These are phyloP conservation scores for Boloria selene DNA, from an alignment of 2,888 invertebrate species.

Conservation along the genomic window DNA sequence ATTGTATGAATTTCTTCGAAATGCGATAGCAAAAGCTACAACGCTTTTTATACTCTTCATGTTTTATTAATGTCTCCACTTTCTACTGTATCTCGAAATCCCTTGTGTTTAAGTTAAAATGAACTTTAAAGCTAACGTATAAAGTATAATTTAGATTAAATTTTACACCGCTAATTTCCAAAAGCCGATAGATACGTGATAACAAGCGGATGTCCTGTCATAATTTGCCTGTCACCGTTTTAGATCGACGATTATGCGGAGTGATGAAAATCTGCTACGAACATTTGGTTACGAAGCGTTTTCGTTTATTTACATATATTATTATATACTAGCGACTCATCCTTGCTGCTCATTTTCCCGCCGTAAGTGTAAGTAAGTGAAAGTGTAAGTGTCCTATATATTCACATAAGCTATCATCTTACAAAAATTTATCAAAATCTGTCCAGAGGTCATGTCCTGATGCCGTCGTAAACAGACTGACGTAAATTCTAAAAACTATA, in stretches of 20 bases:
- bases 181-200: constrained; percentile 42
- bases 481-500: too few relatives aligned
- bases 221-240: constrained; percentile 54
- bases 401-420: too few relatives aligned
- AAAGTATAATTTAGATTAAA: constrained; percentile 1
- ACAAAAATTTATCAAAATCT: too few relatives aligned
- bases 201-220: constrained; percentile 55
- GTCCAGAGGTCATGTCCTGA: too few relatives aligned
- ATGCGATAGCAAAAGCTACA: constrained; percentile 2
- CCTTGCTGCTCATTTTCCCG: too few relatives aligned
- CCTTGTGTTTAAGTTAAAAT: constrained; percentile 2
- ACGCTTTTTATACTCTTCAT: constrained; percentile 15
- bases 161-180: constrained; percentile 1
- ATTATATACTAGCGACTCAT: too few relatives aligned
- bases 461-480: too few relatives aligned
- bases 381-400: too few relatives aligned
- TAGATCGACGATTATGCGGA: constrained; percentile 40
- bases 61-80: constrained; percentile 25
- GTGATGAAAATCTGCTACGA: constrained; percentile 6
- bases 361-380: too few relatives aligned
- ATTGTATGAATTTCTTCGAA: constrained; percentile 4
- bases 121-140: neutral
- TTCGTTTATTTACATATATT: too few relatives aligned
- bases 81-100: constrained; percentile 9
- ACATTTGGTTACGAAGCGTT: neutral